Evolutionary conservation across 2,113 vertebrate genomes (phyloP).

Genomic region (Dicentrarchus labrax): DNA sequence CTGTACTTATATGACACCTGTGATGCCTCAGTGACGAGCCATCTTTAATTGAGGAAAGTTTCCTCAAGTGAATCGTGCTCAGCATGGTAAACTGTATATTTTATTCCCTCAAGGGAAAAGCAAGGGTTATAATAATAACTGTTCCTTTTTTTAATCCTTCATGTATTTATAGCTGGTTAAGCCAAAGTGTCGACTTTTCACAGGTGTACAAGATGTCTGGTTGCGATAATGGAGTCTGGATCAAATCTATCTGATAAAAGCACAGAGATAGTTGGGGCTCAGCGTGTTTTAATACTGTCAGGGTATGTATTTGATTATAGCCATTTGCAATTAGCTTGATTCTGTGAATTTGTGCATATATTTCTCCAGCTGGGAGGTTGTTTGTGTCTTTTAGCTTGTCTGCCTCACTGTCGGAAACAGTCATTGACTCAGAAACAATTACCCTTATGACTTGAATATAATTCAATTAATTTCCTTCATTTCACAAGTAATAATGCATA

Average conservation of each 20-base stretch:
- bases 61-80: not conserved
- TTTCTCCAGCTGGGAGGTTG: constrained; percentile 78
- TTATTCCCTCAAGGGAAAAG: constrained; percentile 12
- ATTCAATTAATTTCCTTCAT: constrained; percentile 86
- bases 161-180: constrained; percentile 39
- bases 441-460: constrained; percentile 84
- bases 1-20: not conserved
- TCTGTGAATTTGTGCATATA: constrained; percentile 65
- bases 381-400: constrained; percentile 77
- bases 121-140: not conserved
- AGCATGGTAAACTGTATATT: not conserved
- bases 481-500: constrained; percentile 83
- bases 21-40: not conserved
- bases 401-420: constrained; percentile 73
- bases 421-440: constrained; percentile 86
- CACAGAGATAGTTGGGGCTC: constrained; percentile 7
- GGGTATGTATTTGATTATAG: constrained; percentile 67
- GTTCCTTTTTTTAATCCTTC: constrained; percentile 15
- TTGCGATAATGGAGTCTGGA: constrained; percentile 45
- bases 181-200: constrained; percentile 50
- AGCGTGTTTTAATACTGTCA: constrained; percentile 34
- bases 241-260: constrained; percentile 44
- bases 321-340: constrained; percentile 74
- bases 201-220: constrained; percentile 40
- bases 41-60: constrained; percentile 29